Evolutionary conservation across 1,140 invertebrate genomes (phyloP).

Genomic region (Colletes gigas): DNA sequence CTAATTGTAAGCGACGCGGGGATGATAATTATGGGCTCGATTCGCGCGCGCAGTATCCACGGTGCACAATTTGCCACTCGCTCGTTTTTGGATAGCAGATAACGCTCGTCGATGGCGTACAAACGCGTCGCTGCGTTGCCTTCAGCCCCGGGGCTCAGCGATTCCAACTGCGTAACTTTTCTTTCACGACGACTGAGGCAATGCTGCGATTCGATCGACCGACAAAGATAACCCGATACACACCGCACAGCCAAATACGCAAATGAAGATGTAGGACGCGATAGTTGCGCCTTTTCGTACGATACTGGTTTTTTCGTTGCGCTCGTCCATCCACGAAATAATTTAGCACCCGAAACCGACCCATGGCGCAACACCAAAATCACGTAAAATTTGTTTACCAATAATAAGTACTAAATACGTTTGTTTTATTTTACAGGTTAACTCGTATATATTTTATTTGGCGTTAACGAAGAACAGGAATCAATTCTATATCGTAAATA

Average conservation of each 20-base stretch:
- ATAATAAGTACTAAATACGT: too few species aligned
- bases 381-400: too few species aligned
- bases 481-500: too few species aligned
- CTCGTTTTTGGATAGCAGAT: constrained; percentile 70
- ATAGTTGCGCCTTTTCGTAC: constrained; percentile 40
- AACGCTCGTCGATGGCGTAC: constrained; percentile 62
- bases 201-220: constrained; percentile 49
- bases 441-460: too few species aligned
- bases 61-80: constrained; percentile 74
- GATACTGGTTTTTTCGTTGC: constrained; percentile 42
- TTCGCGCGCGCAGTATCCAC: constrained; percentile 71
- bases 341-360: too few species aligned
- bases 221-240: constrained; percentile 38
- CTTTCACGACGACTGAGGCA: constrained; percentile 41
- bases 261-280: constrained; percentile 52
- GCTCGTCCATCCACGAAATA: not conserved
- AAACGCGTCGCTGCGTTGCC: constrained; percentile 33
- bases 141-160: constrained; percentile 24
- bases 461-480: too few species aligned
- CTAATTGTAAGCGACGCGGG: constrained; percentile 57
- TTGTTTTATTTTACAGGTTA: too few species aligned
- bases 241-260: constrained; percentile 39
- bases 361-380: too few species aligned
- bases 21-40: constrained; percentile 78
- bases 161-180: constrained; percentile 47